These are phyloP conservation scores for Sinhomidia bicolor DNA, from an alignment of 2,888 invertebrate species.

Conservation along the genomic window DNA sequence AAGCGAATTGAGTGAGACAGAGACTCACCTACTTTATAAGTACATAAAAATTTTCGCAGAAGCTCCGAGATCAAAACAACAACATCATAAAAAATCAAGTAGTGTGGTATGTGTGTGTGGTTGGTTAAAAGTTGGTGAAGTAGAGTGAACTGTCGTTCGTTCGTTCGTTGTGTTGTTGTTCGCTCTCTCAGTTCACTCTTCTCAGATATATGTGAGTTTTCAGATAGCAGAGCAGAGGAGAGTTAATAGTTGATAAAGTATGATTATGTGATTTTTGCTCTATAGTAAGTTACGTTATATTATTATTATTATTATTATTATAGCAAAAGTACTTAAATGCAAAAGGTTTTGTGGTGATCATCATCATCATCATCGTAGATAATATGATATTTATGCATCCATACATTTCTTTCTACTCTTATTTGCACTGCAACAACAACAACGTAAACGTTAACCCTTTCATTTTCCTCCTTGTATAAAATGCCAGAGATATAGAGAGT, in stretches of 20 bases:
- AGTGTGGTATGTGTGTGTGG: background rate
- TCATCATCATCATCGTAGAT: no score
- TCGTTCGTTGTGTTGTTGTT: background rate
- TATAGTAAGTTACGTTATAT: background rate
- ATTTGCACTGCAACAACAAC: background rate
- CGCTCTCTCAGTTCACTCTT: no score
- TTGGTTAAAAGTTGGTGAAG: background rate
- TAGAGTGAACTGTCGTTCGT: no score
- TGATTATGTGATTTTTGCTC: background rate
- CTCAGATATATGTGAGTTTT: no score
- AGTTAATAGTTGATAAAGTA: background rate
- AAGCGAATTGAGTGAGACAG: background rate
- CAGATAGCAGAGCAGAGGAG: background rate
- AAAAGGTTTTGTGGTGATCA: no score
- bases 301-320: background rate
- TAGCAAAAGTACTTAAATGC: no score
- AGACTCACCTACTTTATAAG: constrained; percentile 14
- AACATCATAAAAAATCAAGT: constrained; percentile 7
- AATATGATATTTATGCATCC: background rate
- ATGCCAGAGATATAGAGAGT: background rate
- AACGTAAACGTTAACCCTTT: background rate
- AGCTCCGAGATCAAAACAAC: constrained; percentile 14
- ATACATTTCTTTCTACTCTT: background rate
- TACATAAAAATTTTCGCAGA: background rate
- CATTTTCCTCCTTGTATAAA: background rate